phyloP scores from a whole-genome alignment of 2,888 invertebrate species.

The Dynastes hyllus region DNA sequence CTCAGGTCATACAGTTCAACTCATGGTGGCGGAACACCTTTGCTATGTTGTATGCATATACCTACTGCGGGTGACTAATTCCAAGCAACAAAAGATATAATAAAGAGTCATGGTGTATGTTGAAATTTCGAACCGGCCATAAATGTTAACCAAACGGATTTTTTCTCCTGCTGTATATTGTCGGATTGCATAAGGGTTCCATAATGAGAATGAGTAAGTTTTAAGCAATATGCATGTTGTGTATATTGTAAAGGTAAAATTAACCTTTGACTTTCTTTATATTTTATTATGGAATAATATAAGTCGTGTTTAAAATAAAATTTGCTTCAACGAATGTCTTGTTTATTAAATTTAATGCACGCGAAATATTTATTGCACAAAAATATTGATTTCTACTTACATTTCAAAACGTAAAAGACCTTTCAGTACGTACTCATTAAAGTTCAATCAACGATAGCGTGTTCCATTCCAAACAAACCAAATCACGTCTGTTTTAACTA shows the following conservation, averaged over 20 bases:
- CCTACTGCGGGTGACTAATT: slow-evolving; percentile 27
- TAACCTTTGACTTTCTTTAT: slow-evolving; percentile 36
- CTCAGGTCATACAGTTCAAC: slow-evolving; percentile 14
- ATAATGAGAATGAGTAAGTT: slow-evolving; percentile 1
- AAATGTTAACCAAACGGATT: slow-evolving; percentile 32
- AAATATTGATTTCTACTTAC: too few relatives aligned
- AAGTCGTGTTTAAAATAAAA: slow-evolving; percentile 5
- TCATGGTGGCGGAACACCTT: slow-evolving; percentile 29
- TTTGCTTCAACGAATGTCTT: too few relatives aligned
- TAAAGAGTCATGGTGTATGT: slow-evolving; percentile 16
- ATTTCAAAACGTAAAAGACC: too few relatives aligned
- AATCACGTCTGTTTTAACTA: too few relatives aligned
- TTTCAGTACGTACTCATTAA: too few relatives aligned
- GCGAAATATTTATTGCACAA: too few relatives aligned
- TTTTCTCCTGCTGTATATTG: slow-evolving; percentile 13
- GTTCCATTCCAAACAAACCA: too few relatives aligned
- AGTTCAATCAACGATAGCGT: too few relatives aligned
- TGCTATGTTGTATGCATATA: not conserved
- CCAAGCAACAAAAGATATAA: slow-evolving; percentile 29
- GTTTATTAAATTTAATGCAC: too few relatives aligned
- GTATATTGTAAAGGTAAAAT: slow-evolving; percentile 2
- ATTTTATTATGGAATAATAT: slow-evolving; percentile 10
- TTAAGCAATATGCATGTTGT: not conserved
- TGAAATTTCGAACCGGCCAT: slow-evolving; percentile 31
- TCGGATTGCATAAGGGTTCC: slow-evolving; percentile 7